Evolutionary conservation across 1,140 invertebrate genomes (phyloP), one percentile per base, ranked within the genome.

Genomic region (Lordiphosa collinella): DNA sequence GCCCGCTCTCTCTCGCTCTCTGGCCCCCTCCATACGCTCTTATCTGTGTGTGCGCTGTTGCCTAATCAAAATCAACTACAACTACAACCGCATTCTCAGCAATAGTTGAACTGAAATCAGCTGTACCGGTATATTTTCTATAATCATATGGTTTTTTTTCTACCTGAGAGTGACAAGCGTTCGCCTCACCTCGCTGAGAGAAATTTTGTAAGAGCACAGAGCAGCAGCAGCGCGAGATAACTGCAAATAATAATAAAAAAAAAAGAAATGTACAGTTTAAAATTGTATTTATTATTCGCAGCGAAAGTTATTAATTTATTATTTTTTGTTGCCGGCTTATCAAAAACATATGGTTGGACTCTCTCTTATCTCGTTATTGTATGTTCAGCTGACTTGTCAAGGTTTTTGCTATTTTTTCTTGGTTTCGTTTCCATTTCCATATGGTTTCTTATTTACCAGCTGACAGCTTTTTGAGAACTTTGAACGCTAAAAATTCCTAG

Each of bases 71-170:
- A 25, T 25, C 22, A 25, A 25, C 22, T 25, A 25, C 22, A 25
- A 25, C 22, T 25, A 7, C 22, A 7, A 4, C 22, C 22, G 22
- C 65, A 56, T 68, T 65, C 46, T 63, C 52, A 31, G 40, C 38
- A 40, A 13, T 76, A 80, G 75, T 74, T 70, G 62, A 65, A 82
- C 29, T 43, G 62, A 82, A 82, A 78, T 84, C 78, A 84, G 78
- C 78, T 84, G 78, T 84, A 84, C 78, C 79, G 78, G 78, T 78
- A 73, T 59, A 70, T 57, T 73, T 52, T 56, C 49, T 82, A 68
- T 82, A 57, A 76, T 82, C 78, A 82, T 74, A 82, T 82, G 78
- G 70, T 55, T 40, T 32, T 10, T 43, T 53, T 40, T 49, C 54
- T 72, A 58, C 70, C 67, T 80, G 59, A 53, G 59, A 53, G 32